These are phyloP conservation scores for Rhabdophis nuchalis DNA, from an alignment of 2,797 vertebrate species.

Conservation along the genomic window DNA sequence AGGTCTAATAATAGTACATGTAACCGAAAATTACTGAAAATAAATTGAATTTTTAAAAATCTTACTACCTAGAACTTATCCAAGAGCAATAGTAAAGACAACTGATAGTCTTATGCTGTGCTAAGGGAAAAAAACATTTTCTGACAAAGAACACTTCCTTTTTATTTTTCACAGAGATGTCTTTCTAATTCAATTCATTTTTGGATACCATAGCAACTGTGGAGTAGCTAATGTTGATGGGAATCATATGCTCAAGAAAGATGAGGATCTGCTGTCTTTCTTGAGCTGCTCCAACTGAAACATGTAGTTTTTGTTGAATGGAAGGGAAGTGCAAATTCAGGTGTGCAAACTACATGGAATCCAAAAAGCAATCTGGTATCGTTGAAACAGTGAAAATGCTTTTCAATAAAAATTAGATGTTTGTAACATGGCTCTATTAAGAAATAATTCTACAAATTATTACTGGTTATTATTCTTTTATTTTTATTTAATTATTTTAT, in stretches of 20 bases:
- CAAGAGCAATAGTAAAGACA: background rate
- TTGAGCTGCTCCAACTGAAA: background rate
- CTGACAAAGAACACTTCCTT: background rate
- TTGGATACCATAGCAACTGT: slow-evolving; percentile 11
- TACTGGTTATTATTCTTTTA: background rate
- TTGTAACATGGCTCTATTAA: background rate
- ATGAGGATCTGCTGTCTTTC: background rate
- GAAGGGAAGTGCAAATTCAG: background rate
- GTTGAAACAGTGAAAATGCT: background rate
- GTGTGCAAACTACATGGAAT: background rate
- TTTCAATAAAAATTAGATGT: background rate
- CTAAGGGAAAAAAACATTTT: background rate
- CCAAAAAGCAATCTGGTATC: background rate
- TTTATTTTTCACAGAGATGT: background rate
- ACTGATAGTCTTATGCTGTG: background rate
- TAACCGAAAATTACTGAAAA: background rate
- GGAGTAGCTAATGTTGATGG: background rate
- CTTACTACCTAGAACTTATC: background rate
- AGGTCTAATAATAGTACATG: background rate
- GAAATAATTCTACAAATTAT: background rate
- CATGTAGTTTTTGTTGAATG: background rate
- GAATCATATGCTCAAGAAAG: slow-evolving; percentile 5
- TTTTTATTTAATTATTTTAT: background rate
- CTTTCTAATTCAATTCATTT: slow-evolving; percentile 4
- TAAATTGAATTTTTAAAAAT: background rate